Evolutionary conservation across 2,113 vertebrate species (phyloP).

Genomic region (Paracanthobrama guichenoti): DNA sequence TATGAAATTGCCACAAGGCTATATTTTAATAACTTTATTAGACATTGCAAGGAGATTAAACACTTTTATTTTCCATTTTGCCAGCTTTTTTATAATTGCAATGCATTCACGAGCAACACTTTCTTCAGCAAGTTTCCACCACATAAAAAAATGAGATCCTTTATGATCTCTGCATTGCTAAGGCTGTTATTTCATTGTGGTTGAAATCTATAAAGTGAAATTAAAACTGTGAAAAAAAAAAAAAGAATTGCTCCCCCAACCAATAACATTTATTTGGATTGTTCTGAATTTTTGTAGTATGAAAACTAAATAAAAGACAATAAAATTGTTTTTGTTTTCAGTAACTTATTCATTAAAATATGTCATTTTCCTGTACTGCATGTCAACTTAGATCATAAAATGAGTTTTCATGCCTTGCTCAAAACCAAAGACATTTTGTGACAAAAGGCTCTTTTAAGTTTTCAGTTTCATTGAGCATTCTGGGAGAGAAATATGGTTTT

Average conservation of each 20-base stretch:
- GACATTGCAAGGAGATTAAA: conserved; percentile 9
- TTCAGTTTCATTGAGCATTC: conserved; percentile 7
- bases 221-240: conserved; percentile 1
- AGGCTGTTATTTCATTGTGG: conserved; percentile 19
- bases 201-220: conserved; percentile 26
- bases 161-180: conserved; percentile 22
- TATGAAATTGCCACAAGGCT: not conserved
- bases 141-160: not conserved
- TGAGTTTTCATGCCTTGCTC: conserved; percentile 19
- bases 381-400: conserved; percentile 14
- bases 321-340: conserved; percentile 8
- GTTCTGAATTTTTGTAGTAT: conserved; percentile 19
- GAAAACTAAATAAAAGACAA: conserved; percentile 6
- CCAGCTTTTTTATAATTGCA: conserved; percentile 20
- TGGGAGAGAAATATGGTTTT: conserved; percentile 26
- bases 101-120: conserved; percentile 1
- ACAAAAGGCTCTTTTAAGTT: not conserved
- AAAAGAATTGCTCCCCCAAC: conserved; percentile 14
- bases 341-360: not conserved
- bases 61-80: not conserved
- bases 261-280: conserved; percentile 6
- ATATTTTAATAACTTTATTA: conserved; percentile 1
- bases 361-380: conserved; percentile 1
- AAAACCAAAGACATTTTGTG: not conserved
- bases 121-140: conserved; percentile 36